Conservation (phyloP, 2,888 invertebrate species). For the Cantharis nigra region DNA sequence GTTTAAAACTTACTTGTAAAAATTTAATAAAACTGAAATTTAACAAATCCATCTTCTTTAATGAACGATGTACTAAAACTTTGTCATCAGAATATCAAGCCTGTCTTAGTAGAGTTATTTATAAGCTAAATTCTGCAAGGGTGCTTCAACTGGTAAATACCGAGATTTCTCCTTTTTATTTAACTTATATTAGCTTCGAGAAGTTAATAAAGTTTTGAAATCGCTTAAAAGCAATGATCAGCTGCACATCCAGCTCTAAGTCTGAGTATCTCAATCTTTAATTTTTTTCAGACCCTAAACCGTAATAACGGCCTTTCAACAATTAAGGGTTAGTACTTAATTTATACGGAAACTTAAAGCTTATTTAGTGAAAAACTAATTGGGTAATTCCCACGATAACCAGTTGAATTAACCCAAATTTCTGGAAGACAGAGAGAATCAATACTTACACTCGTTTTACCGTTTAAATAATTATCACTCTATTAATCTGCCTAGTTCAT, state of each 20-base stretch:
- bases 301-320: background rate
- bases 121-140: background rate
- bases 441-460: background rate
- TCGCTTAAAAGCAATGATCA: background rate
- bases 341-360: background rate
- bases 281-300: background rate
- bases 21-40: background rate
- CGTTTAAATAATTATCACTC: background rate
- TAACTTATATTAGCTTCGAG: background rate
- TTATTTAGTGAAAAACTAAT: background rate
- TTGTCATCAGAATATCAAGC: background rate
- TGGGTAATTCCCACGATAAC: background rate
- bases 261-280: background rate
- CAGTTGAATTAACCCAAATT: background rate
- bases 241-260: background rate
- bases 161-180: background rate
- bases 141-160: background rate
- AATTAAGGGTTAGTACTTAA: background rate
- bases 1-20: too few relatives aligned
- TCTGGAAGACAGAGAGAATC: background rate
- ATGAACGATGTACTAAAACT: background rate
- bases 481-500: background rate
- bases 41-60: background rate
- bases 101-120: background rate
- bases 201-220: background rate